A percentile compares a stretch with the other conserved stretches of the same genome.
Evolutionary conservation across 2,888 invertebrate genomes (phyloP).

Genomic region (Lampropteryx suffumata): DNA sequence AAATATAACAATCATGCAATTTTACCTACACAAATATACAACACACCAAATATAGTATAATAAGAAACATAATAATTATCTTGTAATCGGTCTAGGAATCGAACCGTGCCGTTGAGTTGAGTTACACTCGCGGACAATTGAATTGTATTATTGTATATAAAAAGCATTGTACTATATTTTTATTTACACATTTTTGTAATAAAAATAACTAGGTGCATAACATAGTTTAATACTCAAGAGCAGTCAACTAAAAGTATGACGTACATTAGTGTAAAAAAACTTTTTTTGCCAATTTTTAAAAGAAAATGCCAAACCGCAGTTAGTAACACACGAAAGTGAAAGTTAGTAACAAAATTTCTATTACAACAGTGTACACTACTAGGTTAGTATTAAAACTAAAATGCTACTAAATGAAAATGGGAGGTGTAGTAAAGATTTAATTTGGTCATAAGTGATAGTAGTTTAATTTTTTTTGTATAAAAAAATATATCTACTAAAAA

Average conservation of each 20-base stretch:
- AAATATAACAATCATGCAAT: slow-evolving; percentile 16
- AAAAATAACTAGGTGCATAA: slow-evolving; percentile 27
- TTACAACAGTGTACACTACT: slow-evolving; percentile 30
- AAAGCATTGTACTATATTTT: too few relatives aligned
- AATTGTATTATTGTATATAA: slow-evolving; percentile 6
- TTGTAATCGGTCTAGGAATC: slow-evolving; percentile 1
- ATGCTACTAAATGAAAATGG: slow-evolving; percentile 36
- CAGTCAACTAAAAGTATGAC: slow-evolving; percentile 13
- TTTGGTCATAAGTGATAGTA: slow-evolving; percentile 26
- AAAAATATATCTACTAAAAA: background rate
- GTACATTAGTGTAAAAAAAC: slow-evolving; percentile 9
- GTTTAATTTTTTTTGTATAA: background rate
- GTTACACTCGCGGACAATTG: slow-evolving; percentile 22
- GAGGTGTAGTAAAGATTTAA: slow-evolving; percentile 27
- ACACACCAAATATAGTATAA: background rate
- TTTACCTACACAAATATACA: background rate
- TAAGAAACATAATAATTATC: background rate
- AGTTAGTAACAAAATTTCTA: slow-evolving; percentile 24
- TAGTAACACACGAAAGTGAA: slow-evolving; percentile 26
- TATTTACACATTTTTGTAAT: too few relatives aligned
- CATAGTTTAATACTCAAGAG: slow-evolving; percentile 12
- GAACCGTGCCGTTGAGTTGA: slow-evolving; percentile 2
- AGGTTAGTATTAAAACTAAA: slow-evolving; percentile 17
- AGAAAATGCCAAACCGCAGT: slow-evolving; percentile 22
- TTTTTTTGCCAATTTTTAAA: slow-evolving; percentile 5